Conservation (phyloP, 2,888 invertebrate genomes). For the Platycheirus rosarum region DNA sequence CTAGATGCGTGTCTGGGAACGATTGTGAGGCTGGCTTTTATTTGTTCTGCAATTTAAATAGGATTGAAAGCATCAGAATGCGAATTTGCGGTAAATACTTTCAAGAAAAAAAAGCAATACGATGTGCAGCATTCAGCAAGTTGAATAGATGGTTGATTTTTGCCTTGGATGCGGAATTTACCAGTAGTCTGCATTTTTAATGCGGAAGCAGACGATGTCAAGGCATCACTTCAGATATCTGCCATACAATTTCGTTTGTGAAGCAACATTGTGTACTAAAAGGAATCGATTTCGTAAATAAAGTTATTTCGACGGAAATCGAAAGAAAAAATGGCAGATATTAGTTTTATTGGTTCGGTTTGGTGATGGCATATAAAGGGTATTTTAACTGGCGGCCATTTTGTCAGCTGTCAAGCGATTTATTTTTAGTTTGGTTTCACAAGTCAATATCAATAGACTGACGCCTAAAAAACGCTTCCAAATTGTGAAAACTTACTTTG, state of each 20-base stretch:
- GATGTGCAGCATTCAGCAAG: conserved; percentile 3
- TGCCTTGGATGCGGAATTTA: conserved; percentile 53
- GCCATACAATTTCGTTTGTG: conserved; percentile 4
- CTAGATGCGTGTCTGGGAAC: conserved; percentile 46
- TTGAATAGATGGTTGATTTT: conserved; percentile 9
- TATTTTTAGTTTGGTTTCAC: too few species aligned
- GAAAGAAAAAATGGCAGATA: too few species aligned
- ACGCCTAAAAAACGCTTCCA: too few species aligned
- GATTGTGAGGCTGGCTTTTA: conserved; percentile 32
- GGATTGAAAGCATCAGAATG: conserved; percentile 46
- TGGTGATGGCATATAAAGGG: too few species aligned
- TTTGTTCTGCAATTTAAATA: conserved; percentile 70
- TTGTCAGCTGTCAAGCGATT: too few species aligned
- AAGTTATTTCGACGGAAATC: conserved; percentile 26
- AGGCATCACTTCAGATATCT: conserved; percentile 6
- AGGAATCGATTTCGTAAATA: conserved; percentile 20
- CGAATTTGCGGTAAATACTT: conserved; percentile 23
- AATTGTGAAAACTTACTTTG: too few species aligned
- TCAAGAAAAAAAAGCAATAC: conserved; percentile 30
- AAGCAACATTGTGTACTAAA: conserved; percentile 31
- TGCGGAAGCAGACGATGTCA: conserved; percentile 43
- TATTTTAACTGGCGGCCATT: too few species aligned
- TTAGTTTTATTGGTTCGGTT: background rate
- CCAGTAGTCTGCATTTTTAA: conserved; percentile 58
- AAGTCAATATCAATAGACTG: too few species aligned